Evolutionary conservation across 2,888 invertebrate genomes (phyloP).

Genomic region (Drosophila limbata): DNA sequence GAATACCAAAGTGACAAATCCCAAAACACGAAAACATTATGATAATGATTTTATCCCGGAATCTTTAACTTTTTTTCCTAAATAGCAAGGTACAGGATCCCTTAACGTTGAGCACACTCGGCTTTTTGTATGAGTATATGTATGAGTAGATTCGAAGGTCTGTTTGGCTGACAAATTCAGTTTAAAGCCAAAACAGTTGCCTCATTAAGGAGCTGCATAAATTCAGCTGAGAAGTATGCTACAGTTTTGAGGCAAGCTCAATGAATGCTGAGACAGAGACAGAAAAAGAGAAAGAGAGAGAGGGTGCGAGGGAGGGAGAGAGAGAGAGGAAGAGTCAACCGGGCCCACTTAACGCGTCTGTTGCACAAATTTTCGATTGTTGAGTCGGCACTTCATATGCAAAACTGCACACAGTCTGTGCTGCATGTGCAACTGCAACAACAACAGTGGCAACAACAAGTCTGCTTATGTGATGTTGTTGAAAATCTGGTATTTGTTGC

Average conservation of each 20-base stretch:
- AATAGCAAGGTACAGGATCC: background rate
- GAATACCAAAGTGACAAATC: too few species aligned
- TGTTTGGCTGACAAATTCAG: slow-evolving; percentile 24
- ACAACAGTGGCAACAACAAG: slow-evolving; percentile 19
- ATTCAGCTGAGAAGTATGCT: slow-evolving; percentile 73
- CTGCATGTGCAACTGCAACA: slow-evolving; percentile 20
- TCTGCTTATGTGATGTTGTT: slow-evolving; percentile 59
- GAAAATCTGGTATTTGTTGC: slow-evolving; percentile 81
- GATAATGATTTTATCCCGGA: too few species aligned
- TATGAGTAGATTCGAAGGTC: background rate
- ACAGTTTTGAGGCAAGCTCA: slow-evolving; percentile 48
- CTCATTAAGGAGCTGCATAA: slow-evolving; percentile 75
- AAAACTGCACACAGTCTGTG: slow-evolving; percentile 64
- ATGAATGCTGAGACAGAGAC: slow-evolving; percentile 27
- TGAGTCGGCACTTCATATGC: slow-evolving; percentile 81
- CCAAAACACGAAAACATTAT: too few species aligned
- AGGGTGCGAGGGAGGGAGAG: background rate
- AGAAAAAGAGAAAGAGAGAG: background rate
- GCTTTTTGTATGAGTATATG: too few species aligned
- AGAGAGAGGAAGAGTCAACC: background rate
- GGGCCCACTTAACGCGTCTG: slow-evolving; percentile 78
- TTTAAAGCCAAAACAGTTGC: slow-evolving; percentile 32
- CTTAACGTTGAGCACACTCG: background rate
- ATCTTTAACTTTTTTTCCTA: too few species aligned
- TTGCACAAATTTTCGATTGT: slow-evolving; percentile 78